Evolutionary conservation across 2,888 invertebrate genomes (phyloP).

Genomic region (Diogma glabrata): DNA sequence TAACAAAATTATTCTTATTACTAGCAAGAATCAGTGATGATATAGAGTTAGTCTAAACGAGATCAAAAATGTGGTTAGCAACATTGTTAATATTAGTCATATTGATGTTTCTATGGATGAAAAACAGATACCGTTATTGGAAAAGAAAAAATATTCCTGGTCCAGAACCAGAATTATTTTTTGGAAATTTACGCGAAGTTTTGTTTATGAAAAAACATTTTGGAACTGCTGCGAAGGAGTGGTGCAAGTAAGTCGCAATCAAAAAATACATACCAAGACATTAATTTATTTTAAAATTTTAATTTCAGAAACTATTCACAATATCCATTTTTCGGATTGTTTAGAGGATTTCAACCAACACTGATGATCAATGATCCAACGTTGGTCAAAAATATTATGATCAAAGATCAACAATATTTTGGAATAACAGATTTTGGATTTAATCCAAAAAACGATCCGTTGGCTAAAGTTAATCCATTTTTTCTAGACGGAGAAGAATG

Average conservation of each 20-base stretch:
- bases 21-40: no score
- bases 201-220: neutral
- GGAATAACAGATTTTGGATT: conserved; percentile 3
- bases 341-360: conserved; percentile 3
- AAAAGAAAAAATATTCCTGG: neutral
- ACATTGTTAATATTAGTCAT: neutral
- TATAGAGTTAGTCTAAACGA: no score
- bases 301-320: neutral
- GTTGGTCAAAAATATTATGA: conserved; percentile 10
- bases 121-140: neutral
- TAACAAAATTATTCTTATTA: no score
- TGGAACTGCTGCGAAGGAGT: neutral
- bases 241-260: conserved; percentile 4
- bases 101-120: neutral
- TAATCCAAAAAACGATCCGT: conserved; percentile 9
- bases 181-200: neutral
- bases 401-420: conserved; percentile 10
- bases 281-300: neutral
- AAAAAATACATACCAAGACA: neutral
- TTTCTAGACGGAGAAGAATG: conserved; percentile 8
- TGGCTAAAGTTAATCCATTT: conserved; percentile 10
- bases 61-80: conserved; percentile 4
- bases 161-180: neutral
- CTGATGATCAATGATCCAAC: conserved; percentile 7
- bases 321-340: conserved; percentile 10